Conservation (phyloP, 2,113 vertebrate genomes). For the Triplophysa siluroides region DNA sequence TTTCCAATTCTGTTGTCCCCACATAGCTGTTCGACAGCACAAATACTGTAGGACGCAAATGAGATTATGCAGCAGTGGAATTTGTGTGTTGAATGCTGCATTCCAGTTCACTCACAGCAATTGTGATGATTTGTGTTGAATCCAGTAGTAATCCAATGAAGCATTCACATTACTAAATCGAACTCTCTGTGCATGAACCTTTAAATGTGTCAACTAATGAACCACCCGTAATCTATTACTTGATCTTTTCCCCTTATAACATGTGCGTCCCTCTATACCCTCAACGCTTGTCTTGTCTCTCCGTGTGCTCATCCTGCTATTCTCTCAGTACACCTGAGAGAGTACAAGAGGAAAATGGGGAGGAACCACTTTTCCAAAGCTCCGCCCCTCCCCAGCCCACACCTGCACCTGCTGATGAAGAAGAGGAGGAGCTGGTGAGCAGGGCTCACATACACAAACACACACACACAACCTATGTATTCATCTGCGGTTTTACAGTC, state of each 20-base stretch:
- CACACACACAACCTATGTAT: background rate
- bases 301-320: constrained; percentile 33
- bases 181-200: background rate
- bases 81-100: background rate
- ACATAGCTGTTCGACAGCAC: background rate
- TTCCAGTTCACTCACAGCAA: background rate
- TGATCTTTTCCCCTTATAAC: background rate
- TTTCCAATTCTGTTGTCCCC: background rate
- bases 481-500: too few species aligned
- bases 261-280: background rate
- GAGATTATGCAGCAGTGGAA: background rate
- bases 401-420: constrained; percentile 68
- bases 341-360: constrained; percentile 64
- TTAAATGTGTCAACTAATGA: background rate
- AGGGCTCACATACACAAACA: constrained; percentile 59
- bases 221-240: background rate
- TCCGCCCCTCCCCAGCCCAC: constrained; percentile 56
- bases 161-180: background rate
- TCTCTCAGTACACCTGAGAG: constrained; percentile 67
- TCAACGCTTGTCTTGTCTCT: background rate
- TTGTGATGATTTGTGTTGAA: background rate
- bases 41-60: background rate
- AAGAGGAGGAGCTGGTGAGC: constrained; percentile 92
- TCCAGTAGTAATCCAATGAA: background rate
- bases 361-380: constrained; percentile 65